Evolutionary conservation across 2,888 invertebrate genomes (phyloP).

Genomic region (Calliopum simillimum): DNA sequence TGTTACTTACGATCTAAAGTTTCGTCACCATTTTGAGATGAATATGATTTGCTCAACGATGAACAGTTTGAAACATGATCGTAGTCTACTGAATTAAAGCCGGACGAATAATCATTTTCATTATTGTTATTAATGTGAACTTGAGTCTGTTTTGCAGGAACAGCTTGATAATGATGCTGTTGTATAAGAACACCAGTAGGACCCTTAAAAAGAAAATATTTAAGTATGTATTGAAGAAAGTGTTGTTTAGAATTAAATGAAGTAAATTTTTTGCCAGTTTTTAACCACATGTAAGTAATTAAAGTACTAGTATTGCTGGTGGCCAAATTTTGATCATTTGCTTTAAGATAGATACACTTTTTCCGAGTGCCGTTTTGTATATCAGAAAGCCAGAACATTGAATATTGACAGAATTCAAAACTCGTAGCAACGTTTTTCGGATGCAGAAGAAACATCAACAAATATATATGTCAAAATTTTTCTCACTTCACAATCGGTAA

Average conservation of each 20-base stretch:
- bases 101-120: slow-evolving; percentile 51
- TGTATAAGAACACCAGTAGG: slow-evolving; percentile 92
- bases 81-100: slow-evolving; percentile 61
- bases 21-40: slow-evolving; percentile 54
- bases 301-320: too few species aligned
- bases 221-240: slow-evolving; percentile 1
- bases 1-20: slow-evolving; percentile 55
- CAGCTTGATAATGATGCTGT: slow-evolving; percentile 92
- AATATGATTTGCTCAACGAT: slow-evolving; percentile 54
- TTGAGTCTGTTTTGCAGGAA: slow-evolving; percentile 69
- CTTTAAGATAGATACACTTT: too few species aligned
- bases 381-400: too few species aligned
- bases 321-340: too few species aligned
- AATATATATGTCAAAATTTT: too few species aligned
- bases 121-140: slow-evolving; percentile 54
- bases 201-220: slow-evolving; percentile 68
- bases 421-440: too few species aligned
- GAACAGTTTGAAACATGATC: slow-evolving; percentile 63
- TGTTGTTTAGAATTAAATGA: slow-evolving; percentile 22
- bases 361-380: too few species aligned
- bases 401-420: too few species aligned
- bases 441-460: too few species aligned
- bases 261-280: too few species aligned
- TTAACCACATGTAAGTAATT: too few species aligned
- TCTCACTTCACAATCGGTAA: too few species aligned